These are phyloP conservation scores for Atethmia centrago DNA, from an alignment of 2,888 invertebrate genomes.

Conservation along the genomic window DNA sequence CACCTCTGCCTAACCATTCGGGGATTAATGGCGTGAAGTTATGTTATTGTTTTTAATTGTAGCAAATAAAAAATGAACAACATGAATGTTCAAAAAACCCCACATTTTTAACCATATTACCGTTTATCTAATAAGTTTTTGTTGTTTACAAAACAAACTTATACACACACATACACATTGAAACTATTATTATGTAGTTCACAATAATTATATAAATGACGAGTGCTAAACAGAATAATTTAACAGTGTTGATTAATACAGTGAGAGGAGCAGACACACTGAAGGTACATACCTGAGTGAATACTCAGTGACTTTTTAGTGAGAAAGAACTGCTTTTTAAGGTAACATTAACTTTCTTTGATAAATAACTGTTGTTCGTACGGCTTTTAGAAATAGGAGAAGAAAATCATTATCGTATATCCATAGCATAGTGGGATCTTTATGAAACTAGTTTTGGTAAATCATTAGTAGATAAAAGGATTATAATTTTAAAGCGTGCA, in stretches of 20 bases:
- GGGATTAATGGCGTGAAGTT: not conserved
- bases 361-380: not conserved
- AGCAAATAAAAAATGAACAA: not conserved
- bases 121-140: not conserved
- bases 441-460: too few species aligned
- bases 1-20: not conserved
- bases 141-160: slow-evolving; percentile 25
- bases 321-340: not conserved
- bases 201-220: slow-evolving; percentile 25
- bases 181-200: not conserved
- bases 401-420: not conserved
- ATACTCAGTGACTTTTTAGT: not conserved
- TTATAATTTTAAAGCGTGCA: too few species aligned
- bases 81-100: not conserved
- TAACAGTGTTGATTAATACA: slow-evolving; percentile 18
- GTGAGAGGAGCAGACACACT: not conserved
- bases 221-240: not conserved
- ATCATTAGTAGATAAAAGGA: not conserved
- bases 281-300: not conserved
- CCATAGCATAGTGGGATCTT: not conserved
- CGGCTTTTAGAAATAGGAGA: not conserved
- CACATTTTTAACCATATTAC: too few species aligned
- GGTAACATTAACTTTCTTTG: not conserved
- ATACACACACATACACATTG: slow-evolving; percentile 2
- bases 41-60: not conserved